phyloP scores from a whole-genome alignment of 2,113 vertebrate species.

The Aldabrachelys gigantea region DNA sequence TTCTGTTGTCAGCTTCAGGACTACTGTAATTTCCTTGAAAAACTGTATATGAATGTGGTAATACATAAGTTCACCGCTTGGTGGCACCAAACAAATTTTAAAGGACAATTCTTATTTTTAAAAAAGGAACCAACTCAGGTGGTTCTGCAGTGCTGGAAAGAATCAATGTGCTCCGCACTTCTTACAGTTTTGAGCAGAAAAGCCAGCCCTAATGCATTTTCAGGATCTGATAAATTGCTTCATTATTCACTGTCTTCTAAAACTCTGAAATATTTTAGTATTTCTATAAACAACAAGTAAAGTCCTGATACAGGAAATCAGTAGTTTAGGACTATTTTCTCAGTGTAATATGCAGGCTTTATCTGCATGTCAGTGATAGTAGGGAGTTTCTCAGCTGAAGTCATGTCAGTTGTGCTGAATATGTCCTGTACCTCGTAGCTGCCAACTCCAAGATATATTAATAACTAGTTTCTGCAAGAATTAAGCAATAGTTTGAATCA shows the following conservation, averaged over 20 bases:
- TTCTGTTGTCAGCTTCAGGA: background rate
- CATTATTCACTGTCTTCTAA: background rate
- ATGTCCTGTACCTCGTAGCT: background rate
- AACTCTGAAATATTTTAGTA: background rate
- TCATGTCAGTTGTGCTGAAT: background rate
- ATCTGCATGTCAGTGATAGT: background rate
- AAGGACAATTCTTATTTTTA: background rate
- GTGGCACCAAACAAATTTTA: conserved; percentile 38
- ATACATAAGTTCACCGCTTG: conserved; percentile 15
- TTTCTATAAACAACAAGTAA: background rate
- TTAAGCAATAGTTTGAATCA: background rate
- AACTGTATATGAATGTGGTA: background rate
- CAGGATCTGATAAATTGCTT: background rate
- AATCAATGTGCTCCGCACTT: background rate
- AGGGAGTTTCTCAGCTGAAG: background rate
- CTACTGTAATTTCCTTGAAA: background rate
- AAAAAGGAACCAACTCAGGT: background rate
- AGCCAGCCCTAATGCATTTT: background rate
- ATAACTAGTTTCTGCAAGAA: background rate
- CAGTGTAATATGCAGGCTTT: background rate
- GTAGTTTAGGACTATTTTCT: background rate
- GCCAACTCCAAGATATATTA: background rate
- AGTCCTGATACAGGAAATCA: background rate
- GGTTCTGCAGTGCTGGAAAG: background rate
- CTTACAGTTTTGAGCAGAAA: background rate